These are phyloP conservation scores for Euleptes europaea DNA, from an alignment of 2,113 vertebrate species.

Conservation along the genomic window DNA sequence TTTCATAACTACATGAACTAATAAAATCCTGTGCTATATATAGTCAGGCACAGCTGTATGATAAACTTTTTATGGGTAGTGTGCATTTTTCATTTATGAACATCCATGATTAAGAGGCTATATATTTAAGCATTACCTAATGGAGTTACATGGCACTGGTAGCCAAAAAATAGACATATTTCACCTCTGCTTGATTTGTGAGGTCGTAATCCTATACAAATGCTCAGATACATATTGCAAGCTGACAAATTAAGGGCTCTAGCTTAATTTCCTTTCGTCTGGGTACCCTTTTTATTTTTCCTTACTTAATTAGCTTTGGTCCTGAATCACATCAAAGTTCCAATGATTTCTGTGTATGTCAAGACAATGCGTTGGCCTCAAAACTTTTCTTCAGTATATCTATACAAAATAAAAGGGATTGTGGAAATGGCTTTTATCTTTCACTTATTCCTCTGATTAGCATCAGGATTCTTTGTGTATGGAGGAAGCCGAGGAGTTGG, in stretches of 20 bases:
- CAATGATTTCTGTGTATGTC: background rate
- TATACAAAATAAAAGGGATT: slow-evolving; percentile 29
- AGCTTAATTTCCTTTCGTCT: slow-evolving; percentile 56
- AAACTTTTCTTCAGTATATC: slow-evolving; percentile 4
- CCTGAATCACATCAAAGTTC: slow-evolving; percentile 22
- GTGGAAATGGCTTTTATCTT: slow-evolving; percentile 18
- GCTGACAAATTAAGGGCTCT: slow-evolving; percentile 46
- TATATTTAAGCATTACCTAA: slow-evolving; percentile 67
- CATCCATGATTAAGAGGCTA: slow-evolving; percentile 62
- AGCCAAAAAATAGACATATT: slow-evolving; percentile 42
- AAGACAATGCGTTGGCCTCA: slow-evolving; percentile 9
- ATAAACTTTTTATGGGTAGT: slow-evolving; percentile 47
- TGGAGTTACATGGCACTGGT: slow-evolving; percentile 37
- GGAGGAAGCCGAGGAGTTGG: no score
- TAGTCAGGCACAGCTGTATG: slow-evolving; percentile 33
- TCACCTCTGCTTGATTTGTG: slow-evolving; percentile 48
- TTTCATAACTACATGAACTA: slow-evolving; percentile 53
- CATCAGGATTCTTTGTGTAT: no score
- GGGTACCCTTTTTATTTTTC: slow-evolving; percentile 28
- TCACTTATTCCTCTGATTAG: background rate
- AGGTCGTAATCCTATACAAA: slow-evolving; percentile 53
- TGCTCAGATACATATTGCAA: slow-evolving; percentile 46
- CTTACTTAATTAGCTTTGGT: background rate
- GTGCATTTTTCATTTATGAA: slow-evolving; percentile 64
- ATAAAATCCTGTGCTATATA: slow-evolving; percentile 47